A percentile compares a stretch with the other conserved stretches of the same genome.
These are phyloP conservation scores for Urocitellus parryii DNA, from an alignment of 2,113 vertebrate genomes.

Conservation along the genomic window DNA sequence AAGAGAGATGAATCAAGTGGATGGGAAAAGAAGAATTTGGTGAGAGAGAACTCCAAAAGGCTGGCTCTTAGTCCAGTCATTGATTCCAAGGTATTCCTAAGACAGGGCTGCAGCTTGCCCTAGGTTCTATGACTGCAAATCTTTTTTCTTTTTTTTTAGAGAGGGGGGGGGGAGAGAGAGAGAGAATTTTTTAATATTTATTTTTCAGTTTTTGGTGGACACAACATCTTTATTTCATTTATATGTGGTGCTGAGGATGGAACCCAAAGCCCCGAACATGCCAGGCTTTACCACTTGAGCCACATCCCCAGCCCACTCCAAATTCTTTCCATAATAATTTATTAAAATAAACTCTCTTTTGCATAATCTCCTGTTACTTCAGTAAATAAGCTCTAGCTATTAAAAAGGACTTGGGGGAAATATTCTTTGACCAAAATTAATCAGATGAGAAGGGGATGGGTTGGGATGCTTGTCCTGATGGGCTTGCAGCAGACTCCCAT, in stretches of 20 bases:
- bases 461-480: no score
- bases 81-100: neutral
- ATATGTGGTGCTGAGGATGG: no score
- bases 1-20: neutral
- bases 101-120: neutral
- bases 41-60: neutral
- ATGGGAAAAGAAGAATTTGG: neutral
- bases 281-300: no score
- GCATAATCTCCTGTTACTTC: neutral
- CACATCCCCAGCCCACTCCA: no score
- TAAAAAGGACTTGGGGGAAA: neutral
- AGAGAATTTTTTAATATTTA: no score
- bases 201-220: no score
- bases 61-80: neutral
- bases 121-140: neutral
- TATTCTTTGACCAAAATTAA: neutral
- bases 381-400: neutral
- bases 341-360: constrained; percentile 29
- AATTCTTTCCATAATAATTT: constrained; percentile 17
- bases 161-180: no score
- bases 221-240: no score
- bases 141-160: neutral
- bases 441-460: neutral
- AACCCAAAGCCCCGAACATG: no score
- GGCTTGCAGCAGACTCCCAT: neutral